phyloP scores from a whole-genome alignment of 2,797 vertebrate genomes.

The Chiroxiphia lanceolata region DNA sequence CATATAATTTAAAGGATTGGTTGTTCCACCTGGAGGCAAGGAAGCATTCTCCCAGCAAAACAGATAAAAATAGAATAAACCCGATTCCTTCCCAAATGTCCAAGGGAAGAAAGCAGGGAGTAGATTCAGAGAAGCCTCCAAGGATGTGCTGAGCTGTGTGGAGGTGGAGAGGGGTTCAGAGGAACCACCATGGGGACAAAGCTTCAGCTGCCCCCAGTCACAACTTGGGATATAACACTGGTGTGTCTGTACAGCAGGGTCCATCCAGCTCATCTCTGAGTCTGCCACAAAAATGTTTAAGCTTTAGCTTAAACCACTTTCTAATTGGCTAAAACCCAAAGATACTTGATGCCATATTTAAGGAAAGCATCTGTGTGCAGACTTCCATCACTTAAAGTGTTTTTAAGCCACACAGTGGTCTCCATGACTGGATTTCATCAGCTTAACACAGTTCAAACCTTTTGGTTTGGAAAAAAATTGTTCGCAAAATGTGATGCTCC shows the following conservation, averaged over 20 bases:
- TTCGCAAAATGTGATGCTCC: not conserved
- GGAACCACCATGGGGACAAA: not conserved
- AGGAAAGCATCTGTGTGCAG: not conserved
- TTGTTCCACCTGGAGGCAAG: not conserved
- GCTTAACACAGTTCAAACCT: not conserved
- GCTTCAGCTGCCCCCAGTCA: not conserved
- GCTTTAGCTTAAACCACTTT: not conserved
- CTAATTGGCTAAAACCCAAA: not conserved
- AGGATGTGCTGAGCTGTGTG: not conserved
- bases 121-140: not conserved
- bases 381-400: not conserved
- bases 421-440: not conserved
- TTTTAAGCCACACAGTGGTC: not conserved
- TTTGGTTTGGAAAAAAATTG: not conserved
- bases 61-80: not conserved
- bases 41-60: not conserved
- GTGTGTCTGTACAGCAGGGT: accelerated
- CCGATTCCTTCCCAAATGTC: not conserved
- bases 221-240: too few species aligned
- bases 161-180: not conserved
- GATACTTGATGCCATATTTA: not conserved
- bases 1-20: not conserved
- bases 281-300: not conserved
- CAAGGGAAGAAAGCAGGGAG: not conserved
- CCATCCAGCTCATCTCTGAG: not conserved